These are phyloP conservation scores for Yasuhikotakia modesta DNA, from an alignment of 2,797 vertebrate species.

Conservation along the genomic window DNA sequence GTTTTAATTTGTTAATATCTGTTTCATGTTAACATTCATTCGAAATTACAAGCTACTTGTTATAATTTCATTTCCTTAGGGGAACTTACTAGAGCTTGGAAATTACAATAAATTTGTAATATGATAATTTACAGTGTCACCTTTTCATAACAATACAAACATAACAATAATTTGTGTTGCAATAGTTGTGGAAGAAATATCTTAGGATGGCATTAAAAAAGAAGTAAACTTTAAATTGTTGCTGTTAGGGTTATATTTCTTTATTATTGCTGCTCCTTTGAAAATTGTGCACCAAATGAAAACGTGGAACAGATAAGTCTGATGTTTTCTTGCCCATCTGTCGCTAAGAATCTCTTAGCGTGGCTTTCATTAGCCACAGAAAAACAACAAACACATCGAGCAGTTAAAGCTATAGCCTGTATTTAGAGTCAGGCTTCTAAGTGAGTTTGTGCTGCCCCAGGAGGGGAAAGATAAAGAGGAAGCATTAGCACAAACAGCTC, in stretches of 20 bases:
- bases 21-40: too few relatives aligned
- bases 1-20: too few relatives aligned
- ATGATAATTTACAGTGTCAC: too few relatives aligned
- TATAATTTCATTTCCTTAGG: too few relatives aligned
- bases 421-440: slow-evolving; percentile 13
- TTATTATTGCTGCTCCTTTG: background rate
- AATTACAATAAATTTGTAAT: too few relatives aligned
- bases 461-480: slow-evolving; percentile 15
- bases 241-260: background rate
- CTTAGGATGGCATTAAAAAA: background rate
- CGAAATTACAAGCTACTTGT: too few relatives aligned
- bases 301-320: background rate
- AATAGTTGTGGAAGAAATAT: background rate
- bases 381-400: background rate
- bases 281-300: slow-evolving; percentile 5
- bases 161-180: background rate
- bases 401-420: slow-evolving; percentile 14
- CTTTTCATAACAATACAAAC: too few relatives aligned
- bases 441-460: slow-evolving; percentile 20
- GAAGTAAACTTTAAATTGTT: background rate
- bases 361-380: slow-evolving; percentile 3
- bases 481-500: slow-evolving; percentile 19
- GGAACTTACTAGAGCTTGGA: too few relatives aligned
- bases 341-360: background rate
- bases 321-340: background rate